Evolutionary conservation across 1,140 invertebrate genomes (phyloP).

Genomic region (Bombyx mori): DNA sequence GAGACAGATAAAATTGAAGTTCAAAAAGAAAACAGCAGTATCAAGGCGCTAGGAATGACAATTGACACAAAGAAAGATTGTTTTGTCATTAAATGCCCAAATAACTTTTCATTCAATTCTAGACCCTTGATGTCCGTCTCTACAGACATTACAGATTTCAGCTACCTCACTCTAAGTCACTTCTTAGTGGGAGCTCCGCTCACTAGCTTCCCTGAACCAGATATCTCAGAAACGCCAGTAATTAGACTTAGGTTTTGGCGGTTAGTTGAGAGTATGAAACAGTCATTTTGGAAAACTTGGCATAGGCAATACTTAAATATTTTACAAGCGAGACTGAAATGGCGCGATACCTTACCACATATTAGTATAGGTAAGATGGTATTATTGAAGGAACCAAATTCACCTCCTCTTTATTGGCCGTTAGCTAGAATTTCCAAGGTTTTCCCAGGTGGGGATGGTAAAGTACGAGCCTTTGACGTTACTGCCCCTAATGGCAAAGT

Average conservation of each 20-base stretch:
- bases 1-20: too few species aligned
- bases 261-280: conserved; percentile 3
- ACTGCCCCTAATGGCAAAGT: too few species aligned
- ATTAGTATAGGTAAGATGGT: too few species aligned
- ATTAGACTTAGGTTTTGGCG: conserved; percentile 4
- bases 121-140: conserved; percentile 10
- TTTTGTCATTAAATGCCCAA: neutral
- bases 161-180: conserved; percentile 13
- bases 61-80: neutral
- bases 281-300: conserved; percentile 5
- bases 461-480: too few species aligned
- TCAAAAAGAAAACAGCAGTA: too few species aligned
- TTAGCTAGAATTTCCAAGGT: too few species aligned
- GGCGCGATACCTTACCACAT: neutral
- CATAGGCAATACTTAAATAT: neutral
- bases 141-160: conserved; percentile 4
- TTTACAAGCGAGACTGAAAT: neutral
- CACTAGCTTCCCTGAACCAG: conserved; percentile 11
- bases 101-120: conserved; percentile 7
- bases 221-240: neutral
- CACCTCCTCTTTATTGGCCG: too few species aligned
- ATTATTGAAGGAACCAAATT: too few species aligned
- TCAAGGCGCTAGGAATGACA: too few species aligned
- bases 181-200: conserved; percentile 10
- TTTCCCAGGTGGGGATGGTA: too few species aligned